These are phyloP conservation scores for Poliocrania exsul DNA, from an alignment of 2,797 vertebrate genomes.

Conservation along the genomic window DNA sequence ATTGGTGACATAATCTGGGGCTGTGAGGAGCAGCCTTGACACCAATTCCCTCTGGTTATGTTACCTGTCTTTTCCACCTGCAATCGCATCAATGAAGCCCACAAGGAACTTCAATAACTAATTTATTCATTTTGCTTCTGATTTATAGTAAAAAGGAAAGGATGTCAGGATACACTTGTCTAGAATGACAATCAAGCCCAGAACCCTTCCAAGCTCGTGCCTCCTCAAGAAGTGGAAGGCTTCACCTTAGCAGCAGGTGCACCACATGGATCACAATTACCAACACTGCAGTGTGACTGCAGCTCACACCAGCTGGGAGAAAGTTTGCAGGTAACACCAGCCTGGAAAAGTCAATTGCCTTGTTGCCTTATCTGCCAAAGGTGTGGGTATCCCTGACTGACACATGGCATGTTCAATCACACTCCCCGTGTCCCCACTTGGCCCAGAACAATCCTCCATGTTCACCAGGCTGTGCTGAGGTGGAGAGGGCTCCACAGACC, in stretches of 20 bases:
- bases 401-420: background rate
- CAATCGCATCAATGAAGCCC: slow-evolving; percentile 74
- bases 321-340: background rate
- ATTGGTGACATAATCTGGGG: slow-evolving; percentile 70
- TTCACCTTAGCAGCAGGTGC: slow-evolving; percentile 40
- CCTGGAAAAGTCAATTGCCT: background rate
- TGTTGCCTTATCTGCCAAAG: background rate
- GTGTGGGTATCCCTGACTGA: background rate
- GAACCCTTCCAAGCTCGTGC: background rate
- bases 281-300: background rate
- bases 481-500: background rate
- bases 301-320: slow-evolving; percentile 19
- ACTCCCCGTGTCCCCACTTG: background rate
- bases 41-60: slow-evolving; percentile 78
- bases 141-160: slow-evolving; percentile 69
- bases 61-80: slow-evolving; percentile 80
- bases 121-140: slow-evolving; percentile 77
- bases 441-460: background rate
- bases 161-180: slow-evolving; percentile 71
- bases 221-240: slow-evolving; percentile 51
- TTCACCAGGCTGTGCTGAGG: background rate
- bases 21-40: slow-evolving; percentile 72
- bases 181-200: slow-evolving; percentile 68
- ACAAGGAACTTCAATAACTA: slow-evolving; percentile 73
- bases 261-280: slow-evolving; percentile 14